Evolutionary conservation across 2,113 vertebrate genomes (phyloP).

Genomic region (Brachypteracias leptosomus): DNA sequence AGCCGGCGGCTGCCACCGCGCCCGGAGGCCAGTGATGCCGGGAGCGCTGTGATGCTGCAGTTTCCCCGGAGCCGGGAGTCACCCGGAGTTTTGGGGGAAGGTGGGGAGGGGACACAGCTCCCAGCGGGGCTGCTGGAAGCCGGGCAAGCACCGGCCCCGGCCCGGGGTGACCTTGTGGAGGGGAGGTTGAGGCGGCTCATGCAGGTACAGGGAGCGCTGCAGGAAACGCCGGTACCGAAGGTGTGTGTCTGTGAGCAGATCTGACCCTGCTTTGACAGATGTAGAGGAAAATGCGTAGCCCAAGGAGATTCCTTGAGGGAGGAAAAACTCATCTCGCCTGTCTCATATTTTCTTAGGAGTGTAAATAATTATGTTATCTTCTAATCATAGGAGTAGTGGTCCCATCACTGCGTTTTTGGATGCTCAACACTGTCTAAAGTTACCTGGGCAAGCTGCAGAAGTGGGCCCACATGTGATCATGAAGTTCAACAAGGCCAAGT

Average conservation of each 20-base stretch:
- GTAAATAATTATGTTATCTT: background rate
- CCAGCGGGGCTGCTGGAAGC: background rate
- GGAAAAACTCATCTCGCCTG: too few relatives aligned
- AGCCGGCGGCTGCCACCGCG: background rate
- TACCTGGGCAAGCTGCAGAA: background rate
- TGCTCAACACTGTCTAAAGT: background rate
- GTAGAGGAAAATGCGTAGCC: fast-evolving
- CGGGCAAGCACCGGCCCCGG: background rate
- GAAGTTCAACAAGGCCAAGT: too few relatives aligned
- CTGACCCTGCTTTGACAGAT: background rate
- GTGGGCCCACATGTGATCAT: too few relatives aligned
- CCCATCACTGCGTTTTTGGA: fast-evolving
- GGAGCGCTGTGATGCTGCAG: background rate
- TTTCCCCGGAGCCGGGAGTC: background rate
- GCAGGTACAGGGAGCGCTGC: background rate
- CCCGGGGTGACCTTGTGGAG: too few relatives aligned
- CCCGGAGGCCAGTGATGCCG: background rate
- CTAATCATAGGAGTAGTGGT: fast-evolving
- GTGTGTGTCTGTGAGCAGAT: too few relatives aligned
- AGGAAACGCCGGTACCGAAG: too few relatives aligned
- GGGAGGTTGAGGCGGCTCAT: background rate
- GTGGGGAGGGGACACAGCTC: background rate
- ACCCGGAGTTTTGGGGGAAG: fast-evolving
- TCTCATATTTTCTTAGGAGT: background rate
- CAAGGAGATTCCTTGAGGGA: too few relatives aligned